Base-by-base conservation (phyloP, 1,140 invertebrate genomes). In the Rhysida immarginata region DNA sequence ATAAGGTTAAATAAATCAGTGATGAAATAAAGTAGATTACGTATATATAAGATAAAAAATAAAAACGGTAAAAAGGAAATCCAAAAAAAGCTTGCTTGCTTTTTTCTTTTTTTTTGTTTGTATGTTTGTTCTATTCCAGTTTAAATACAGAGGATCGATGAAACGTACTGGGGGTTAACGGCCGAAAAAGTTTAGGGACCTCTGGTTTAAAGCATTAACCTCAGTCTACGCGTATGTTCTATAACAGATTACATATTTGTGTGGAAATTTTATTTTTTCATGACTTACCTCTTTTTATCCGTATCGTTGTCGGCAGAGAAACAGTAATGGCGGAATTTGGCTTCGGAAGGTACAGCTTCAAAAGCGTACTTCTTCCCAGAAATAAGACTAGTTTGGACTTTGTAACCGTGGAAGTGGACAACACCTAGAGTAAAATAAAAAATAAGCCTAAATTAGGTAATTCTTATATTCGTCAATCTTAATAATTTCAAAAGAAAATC, bases 271-370 rank as follows among this genome's bases (percentile, higher is more conserved):
- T 26, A 43, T 18, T 16, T 13, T 53, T 29, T 18, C 11, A 20
- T 46, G n/a, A 53, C 59, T 67, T 67, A 96, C 92, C 91, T 82
- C 75, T 92, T 92, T 68, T 87, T 90, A 65, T 97, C 92, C 73
- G 89, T 86, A 70, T 96, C 91, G 11, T 87, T 87, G 63, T 96
- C 92, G 1, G 90, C 85, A 66, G 86, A 82, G 71, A 96, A 94
- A 66, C 86, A 91, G 67, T 93, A 94, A 67, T 84, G 84, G 62
- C 87, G 78, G 66, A 92, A 83, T 61, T 83, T 84, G 0, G 82
- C 73, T 62, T 92, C 86, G 2, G 88, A 85, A 35, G 94, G 89
- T 64, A 88, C 78, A 14, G 95, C 78, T 71, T 92, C 88, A 71
- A 96, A 96, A 20, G 86, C 85, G 69, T 87, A 86, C 58, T 73